Percentiles rank a stretch among this genome's conserved stretches.
Conservation (phyloP, 1,140 invertebrate species). For the Lordiphosa collinella region DNA sequence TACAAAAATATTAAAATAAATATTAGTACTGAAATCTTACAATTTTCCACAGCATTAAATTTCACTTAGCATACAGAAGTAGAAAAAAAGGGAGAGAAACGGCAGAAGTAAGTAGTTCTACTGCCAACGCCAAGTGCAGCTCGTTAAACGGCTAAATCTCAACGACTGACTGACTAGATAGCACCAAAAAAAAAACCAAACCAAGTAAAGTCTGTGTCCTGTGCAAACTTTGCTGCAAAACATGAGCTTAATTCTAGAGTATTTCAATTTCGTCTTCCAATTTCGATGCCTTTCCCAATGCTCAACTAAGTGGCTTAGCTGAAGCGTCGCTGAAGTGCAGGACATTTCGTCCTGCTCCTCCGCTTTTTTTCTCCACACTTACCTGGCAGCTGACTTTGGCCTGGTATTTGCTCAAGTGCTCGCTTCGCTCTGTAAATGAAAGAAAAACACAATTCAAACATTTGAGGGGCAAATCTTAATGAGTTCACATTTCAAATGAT, state of each 20-base stretch:
- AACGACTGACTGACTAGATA: constrained; percentile 23
- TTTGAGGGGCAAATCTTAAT: constrained; percentile 1
- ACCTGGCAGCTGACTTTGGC: neutral
- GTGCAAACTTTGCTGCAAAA: neutral
- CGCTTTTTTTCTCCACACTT: constrained; percentile 12
- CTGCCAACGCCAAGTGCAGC: constrained; percentile 30
- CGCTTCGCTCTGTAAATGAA: constrained; percentile 4
- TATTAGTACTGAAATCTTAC: constrained; percentile 57
- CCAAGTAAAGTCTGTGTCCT: too few species aligned
- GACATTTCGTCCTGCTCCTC: too few species aligned
- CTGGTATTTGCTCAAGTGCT: constrained; percentile 17
- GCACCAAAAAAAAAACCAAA: neutral
- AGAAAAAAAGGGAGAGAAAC: neutral
- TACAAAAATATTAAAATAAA: constrained; percentile 49
- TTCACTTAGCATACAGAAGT: constrained; percentile 58
- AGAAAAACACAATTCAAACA: neutral
- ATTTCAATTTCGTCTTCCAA: neutral
- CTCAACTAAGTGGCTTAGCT: constrained; percentile 56
- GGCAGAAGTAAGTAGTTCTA: constrained; percentile 34
- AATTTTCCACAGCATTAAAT: constrained; percentile 68
- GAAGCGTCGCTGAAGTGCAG: constrained; percentile 49
- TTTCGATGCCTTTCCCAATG: constrained; percentile 8
- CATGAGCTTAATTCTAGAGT: constrained; percentile 3
- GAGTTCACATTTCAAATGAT: constrained; percentile 25
- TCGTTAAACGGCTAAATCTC: constrained; percentile 52